Percentiles rank a stretch among this genome's conserved stretches.
These are phyloP conservation scores for Akabosia matsudoensis DNA, from an alignment of 1,140 invertebrate species.

Conservation along the genomic window DNA sequence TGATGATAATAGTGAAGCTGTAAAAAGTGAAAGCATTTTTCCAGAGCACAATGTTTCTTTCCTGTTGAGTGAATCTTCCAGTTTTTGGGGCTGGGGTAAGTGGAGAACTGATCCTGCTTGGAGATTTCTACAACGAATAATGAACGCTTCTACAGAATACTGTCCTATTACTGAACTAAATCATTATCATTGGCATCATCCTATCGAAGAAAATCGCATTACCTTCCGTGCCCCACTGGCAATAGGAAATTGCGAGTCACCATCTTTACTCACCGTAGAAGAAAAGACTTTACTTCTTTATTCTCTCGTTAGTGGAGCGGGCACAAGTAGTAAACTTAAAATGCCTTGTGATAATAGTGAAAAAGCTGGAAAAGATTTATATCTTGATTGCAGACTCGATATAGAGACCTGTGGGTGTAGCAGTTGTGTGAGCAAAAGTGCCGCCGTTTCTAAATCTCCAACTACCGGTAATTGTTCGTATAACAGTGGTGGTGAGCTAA, in stretches of 20 bases:
- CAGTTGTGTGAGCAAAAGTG: background rate
- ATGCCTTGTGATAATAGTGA: background rate
- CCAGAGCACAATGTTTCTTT: background rate
- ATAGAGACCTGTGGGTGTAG: background rate
- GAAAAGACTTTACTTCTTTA: background rate
- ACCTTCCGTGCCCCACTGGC: background rate
- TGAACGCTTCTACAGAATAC: background rate
- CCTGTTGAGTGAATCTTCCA: background rate
- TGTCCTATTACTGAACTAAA: conserved; percentile 2
- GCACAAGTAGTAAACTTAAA: background rate
- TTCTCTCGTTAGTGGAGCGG: background rate
- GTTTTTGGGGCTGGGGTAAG: too few relatives aligned
- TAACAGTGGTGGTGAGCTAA: background rate
- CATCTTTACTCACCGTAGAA: background rate
- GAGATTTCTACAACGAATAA: background rate
- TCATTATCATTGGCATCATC: conserved; percentile 18
- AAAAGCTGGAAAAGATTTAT: background rate
- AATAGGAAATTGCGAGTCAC: background rate
- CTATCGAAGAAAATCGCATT: conserved; percentile 6
- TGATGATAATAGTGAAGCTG: background rate
- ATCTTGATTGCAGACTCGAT: background rate
- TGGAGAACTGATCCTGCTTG: too few relatives aligned
- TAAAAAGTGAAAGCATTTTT: background rate
- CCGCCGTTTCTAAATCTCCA: background rate
- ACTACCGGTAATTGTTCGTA: background rate